Evolutionary conservation across 1,140 invertebrate genomes (phyloP).

Genomic region (Drosophila rhopaloa): DNA sequence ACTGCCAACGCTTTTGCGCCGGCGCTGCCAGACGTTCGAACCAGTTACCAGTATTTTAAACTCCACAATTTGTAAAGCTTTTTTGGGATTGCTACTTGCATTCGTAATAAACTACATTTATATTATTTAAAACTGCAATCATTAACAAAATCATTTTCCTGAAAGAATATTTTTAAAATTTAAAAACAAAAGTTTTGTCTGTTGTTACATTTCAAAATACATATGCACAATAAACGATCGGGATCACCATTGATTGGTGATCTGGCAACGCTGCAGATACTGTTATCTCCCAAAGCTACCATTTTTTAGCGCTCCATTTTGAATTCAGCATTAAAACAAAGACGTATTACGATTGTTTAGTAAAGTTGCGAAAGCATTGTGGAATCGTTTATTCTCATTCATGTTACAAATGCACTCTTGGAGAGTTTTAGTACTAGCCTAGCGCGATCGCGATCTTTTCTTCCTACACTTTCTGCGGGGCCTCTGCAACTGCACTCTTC

Average conservation of each 20-base stretch:
- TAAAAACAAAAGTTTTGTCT: too few relatives aligned
- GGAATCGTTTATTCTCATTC: slow-evolving; percentile 53
- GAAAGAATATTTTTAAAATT: too few relatives aligned
- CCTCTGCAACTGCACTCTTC: slow-evolving; percentile 39
- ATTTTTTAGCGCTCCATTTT: background rate
- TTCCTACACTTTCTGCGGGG: slow-evolving; percentile 22
- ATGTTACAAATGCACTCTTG: slow-evolving; percentile 60
- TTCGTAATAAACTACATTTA: too few relatives aligned
- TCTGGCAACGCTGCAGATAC: background rate
- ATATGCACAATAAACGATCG: too few relatives aligned
- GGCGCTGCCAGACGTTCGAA: slow-evolving; percentile 3
- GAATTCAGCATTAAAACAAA: background rate
- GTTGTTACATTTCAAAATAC: too few relatives aligned
- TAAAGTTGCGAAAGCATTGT: slow-evolving; percentile 63
- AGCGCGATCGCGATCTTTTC: slow-evolving; percentile 16
- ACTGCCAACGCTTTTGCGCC: background rate
- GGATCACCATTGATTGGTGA: too few relatives aligned
- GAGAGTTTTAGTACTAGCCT: slow-evolving; percentile 44
- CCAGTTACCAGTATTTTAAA: background rate
- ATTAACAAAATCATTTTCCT: too few relatives aligned
- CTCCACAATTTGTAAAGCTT: background rate
- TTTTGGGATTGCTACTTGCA: background rate
- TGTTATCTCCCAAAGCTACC: background rate
- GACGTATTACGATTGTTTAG: slow-evolving; percentile 28
- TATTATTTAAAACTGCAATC: too few relatives aligned